phyloP scores from a whole-genome alignment of 1,140 invertebrate genomes.

The Musca domestica region DNA sequence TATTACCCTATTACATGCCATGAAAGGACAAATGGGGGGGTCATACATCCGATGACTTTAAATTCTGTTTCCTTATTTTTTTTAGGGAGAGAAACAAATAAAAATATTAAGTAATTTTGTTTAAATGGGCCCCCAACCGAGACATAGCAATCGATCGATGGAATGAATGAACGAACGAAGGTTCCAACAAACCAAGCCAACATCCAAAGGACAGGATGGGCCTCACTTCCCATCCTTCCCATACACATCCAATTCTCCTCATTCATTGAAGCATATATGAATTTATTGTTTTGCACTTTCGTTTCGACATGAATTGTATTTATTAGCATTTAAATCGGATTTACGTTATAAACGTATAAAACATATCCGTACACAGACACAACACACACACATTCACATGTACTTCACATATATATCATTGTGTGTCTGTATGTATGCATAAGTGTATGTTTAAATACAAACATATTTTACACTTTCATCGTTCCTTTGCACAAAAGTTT shows the following conservation, averaged over 20 bases:
- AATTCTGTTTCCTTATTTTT: too few relatives aligned
- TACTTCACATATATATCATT: background rate
- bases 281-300: constrained; percentile 50
- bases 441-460: background rate
- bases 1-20: too few relatives aligned
- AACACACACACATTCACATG: background rate
- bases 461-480: background rate
- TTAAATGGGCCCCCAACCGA: too few relatives aligned
- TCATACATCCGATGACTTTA: too few relatives aligned
- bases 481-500: too few relatives aligned
- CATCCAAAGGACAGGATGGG: background rate
- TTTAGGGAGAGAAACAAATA: too few relatives aligned
- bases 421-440: background rate
- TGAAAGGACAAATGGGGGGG: too few relatives aligned
- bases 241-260: background rate
- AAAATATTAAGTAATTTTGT: too few relatives aligned
- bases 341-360: constrained; percentile 33
- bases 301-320: constrained; percentile 52
- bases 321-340: constrained; percentile 52
- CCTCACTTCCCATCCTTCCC: too few relatives aligned
- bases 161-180: too few relatives aligned
- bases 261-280: constrained; percentile 39
- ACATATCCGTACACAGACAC: background rate
- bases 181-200: too few relatives aligned
- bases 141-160: too few relatives aligned